Base-by-base conservation (phyloP, 2,797 vertebrate species). In the Xenops minutus region DNA sequence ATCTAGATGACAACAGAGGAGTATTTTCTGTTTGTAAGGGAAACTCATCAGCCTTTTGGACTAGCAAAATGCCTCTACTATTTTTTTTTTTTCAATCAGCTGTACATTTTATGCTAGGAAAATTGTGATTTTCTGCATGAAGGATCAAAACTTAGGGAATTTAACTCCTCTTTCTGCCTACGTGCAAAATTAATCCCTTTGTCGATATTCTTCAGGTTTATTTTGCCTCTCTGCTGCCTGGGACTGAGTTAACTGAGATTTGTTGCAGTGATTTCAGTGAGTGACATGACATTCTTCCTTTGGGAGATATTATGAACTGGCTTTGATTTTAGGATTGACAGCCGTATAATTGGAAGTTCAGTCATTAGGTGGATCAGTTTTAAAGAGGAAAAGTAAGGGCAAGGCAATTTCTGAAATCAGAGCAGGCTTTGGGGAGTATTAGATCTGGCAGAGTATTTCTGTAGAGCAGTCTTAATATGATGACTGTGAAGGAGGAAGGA, bases 311-410 rank as follows among this genome's bases (percentile, higher is more conserved):
- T 91, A 93, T 84, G 83, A 94, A 81, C 94, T 88, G 86, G 66
- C 91, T 96, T 94, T 94, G 95, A 93, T 96, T 95, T 96, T 93
- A 84, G 71, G 95, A 97, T 96, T 96, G 96, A 93, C 96, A 97
- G 94, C 91, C 92, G 79, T 90, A 96, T 97, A 96, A 97, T 96
- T 96, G 94, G 85, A 96, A 95, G 92, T 92, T 96, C 89, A 88
- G 96, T 95, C 95, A 95, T 96, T 95, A 97, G 89, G 83, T 94
- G 94, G 94, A 96, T 96, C 92, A 82, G 79, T 89, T 96, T 97
- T 96, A 96, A 95, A 88, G 85, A 94, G 80, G 67, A 85, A 90
- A 92, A 96, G 76, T 84, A 91, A 95, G 88, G 94, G 88, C 92
- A 92, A 88, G 59, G 83, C 95, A 95, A 86, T 96, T 95, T 94